A percentile compares a stretch with the other conserved stretches of the same genome.
These are phyloP conservation scores for Microcebus ravelobensis DNA, from an alignment of 2,113 vertebrate genomes.

Conservation along the genomic window DNA sequence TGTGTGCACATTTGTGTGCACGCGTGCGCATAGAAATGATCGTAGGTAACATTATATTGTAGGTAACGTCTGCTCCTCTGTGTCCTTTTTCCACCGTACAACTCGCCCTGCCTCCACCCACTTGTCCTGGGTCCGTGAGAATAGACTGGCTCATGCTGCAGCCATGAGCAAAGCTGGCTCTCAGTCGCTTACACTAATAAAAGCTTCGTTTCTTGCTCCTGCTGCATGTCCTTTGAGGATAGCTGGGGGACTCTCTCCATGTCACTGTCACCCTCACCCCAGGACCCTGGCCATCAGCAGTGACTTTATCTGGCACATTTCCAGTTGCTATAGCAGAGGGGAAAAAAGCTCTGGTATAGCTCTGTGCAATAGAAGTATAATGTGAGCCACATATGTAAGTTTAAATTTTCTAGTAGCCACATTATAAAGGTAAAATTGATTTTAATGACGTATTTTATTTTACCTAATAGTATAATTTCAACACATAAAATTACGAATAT, in stretches of 20 bases:
- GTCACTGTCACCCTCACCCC: neutral
- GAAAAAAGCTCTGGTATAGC: neutral
- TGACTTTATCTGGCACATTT: neutral
- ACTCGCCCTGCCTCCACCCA: neutral
- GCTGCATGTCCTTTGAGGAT: neutral
- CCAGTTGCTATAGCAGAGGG: neutral
- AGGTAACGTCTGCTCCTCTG: neutral
- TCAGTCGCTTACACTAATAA: neutral
- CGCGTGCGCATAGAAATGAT: neutral
- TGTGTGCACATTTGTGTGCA: too few species aligned
- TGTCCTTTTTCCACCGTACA: neutral
- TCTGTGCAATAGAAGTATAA: neutral
- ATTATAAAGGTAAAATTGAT: slow-evolving; percentile 7
- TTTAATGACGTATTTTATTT: slow-evolving; percentile 23
- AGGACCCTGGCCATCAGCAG: neutral
- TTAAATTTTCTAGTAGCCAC: neutral
- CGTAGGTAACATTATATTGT: neutral
- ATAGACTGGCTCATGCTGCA: neutral
- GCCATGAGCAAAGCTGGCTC: neutral
- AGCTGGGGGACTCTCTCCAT: neutral
- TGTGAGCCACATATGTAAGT: neutral
- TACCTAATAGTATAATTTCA: neutral
- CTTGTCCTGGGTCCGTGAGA: neutral
- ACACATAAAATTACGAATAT: neutral
- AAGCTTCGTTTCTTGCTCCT: neutral